Conservation (phyloP, 2,797 vertebrate genomes). For the Channa striata region DNA sequence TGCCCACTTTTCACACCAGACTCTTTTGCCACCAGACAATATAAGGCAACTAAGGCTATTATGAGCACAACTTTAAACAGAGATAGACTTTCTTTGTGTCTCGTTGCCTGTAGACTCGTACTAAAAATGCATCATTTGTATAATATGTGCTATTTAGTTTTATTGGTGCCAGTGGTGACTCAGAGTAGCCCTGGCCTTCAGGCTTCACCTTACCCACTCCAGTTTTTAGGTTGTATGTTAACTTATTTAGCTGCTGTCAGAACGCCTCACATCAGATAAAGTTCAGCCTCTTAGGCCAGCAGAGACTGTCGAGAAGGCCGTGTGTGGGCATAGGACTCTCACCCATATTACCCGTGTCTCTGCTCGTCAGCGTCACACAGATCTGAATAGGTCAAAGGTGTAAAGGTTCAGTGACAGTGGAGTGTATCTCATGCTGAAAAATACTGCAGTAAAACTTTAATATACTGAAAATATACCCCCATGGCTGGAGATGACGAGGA, state of each 20-base stretch:
- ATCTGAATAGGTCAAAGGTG: slow-evolving; percentile 67
- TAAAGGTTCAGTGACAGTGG: slow-evolving; percentile 57
- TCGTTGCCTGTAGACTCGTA: neutral
- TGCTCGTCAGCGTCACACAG: slow-evolving; percentile 52
- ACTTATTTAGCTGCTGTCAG: slow-evolving; percentile 71
- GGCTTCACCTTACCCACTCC: slow-evolving; percentile 1
- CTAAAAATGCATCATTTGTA: slow-evolving; percentile 7
- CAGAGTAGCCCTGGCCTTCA: slow-evolving; percentile 20
- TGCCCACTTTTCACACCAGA: slow-evolving; percentile 20
- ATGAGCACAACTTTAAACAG: slow-evolving; percentile 13
- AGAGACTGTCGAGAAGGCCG: slow-evolving; percentile 54
- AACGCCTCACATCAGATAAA: slow-evolving; percentile 63
- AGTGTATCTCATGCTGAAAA: slow-evolving; percentile 32
- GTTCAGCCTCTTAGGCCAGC: slow-evolving; percentile 65
- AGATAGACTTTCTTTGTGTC: neutral
- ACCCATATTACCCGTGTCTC: slow-evolving; percentile 54
- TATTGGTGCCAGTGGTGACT: slow-evolving; percentile 13
- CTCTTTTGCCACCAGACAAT: slow-evolving; percentile 7
- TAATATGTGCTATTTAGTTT: neutral
- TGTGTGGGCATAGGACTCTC: slow-evolving; percentile 45
- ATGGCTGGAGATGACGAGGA: slow-evolving; percentile 20
- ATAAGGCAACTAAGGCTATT: slow-evolving; percentile 22
- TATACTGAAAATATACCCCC: slow-evolving; percentile 24
- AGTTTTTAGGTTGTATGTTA: slow-evolving; percentile 50
- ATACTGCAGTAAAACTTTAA: slow-evolving; percentile 26